These are phyloP conservation scores for Pachyrhynchus sulphureomaculatus DNA, from an alignment of 1,140 invertebrate species.

Conservation along the genomic window DNA sequence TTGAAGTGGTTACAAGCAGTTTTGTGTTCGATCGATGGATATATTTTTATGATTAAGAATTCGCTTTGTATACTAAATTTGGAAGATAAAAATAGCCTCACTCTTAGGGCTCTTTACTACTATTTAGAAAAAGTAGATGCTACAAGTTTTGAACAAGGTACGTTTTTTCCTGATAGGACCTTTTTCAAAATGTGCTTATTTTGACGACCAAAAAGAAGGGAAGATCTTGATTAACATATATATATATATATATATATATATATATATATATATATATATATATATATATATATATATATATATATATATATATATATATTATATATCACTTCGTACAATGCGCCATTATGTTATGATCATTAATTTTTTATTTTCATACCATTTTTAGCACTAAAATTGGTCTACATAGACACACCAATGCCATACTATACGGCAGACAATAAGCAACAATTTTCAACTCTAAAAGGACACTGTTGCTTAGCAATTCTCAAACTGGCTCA, in stretches of 20 bases:
- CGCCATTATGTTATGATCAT: too few relatives aligned
- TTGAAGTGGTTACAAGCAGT: constrained; percentile 44
- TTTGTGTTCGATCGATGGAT: constrained; percentile 52
- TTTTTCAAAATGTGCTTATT: too few relatives aligned
- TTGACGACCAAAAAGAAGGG: too few relatives aligned
- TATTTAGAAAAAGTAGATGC: constrained; percentile 33
- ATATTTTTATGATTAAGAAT: constrained; percentile 53
- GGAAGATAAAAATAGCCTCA: constrained; percentile 4
- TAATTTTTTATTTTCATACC: neutral
- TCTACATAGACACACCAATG: neutral
- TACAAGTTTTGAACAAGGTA: constrained; percentile 14
- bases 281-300: too few relatives aligned
- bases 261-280: too few relatives aligned
- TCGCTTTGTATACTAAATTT: constrained; percentile 33
- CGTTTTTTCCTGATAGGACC: neutral
- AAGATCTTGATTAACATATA: too few relatives aligned
- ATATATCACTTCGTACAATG: too few relatives aligned
- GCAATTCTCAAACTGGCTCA: constrained; percentile 28
- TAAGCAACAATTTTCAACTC: constrained; percentile 26
- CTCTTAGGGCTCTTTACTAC: constrained; percentile 15
- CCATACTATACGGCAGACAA: constrained; percentile 27
- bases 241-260: too few relatives aligned
- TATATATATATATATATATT: too few relatives aligned
- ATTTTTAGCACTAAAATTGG: constrained; percentile 17
- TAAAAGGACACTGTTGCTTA: constrained; percentile 23